phyloP scores from a whole-genome alignment of 2,888 invertebrate genomes.

The Philereme vetulata region DNA sequence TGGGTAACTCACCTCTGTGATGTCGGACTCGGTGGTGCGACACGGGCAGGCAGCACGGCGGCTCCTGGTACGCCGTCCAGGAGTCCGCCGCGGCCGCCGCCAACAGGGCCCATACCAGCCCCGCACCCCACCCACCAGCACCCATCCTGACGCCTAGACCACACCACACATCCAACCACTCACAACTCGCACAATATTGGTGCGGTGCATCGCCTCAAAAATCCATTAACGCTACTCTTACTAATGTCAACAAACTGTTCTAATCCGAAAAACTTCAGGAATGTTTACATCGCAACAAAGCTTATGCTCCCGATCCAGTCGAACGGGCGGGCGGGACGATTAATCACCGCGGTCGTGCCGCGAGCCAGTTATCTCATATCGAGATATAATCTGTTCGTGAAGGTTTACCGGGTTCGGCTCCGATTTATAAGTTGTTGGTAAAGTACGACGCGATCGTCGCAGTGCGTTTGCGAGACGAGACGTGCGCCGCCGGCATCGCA shows the following conservation, averaged over 20 bases:
- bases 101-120: constrained; percentile 65
- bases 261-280: constrained; percentile 69
- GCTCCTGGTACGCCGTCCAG: constrained; percentile 87
- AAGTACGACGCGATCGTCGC: constrained; percentile 71
- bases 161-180: constrained; percentile 60
- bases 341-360: constrained; percentile 66
- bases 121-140: constrained; percentile 59
- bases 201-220: constrained; percentile 48
- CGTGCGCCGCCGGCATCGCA: constrained; percentile 75
- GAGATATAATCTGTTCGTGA: constrained; percentile 73
- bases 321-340: constrained; percentile 59
- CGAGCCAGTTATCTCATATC: constrained; percentile 73
- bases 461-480: constrained; percentile 57
- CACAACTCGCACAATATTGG: constrained; percentile 51
- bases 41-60: constrained; percentile 85
- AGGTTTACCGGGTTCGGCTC: constrained; percentile 67
- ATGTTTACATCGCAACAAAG: constrained; percentile 73
- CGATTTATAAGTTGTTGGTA: constrained; percentile 77
- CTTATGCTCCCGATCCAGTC: constrained; percentile 66
- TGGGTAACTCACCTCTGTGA: constrained; percentile 82
- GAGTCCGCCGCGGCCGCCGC: constrained; percentile 84
- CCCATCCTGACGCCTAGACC: constrained; percentile 50
- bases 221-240: constrained; percentile 51
- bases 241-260: constrained; percentile 66
- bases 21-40: constrained; percentile 85